Base-by-base conservation (phyloP, 2,888 invertebrate genomes). In the Zelleria hepariella region DNA sequence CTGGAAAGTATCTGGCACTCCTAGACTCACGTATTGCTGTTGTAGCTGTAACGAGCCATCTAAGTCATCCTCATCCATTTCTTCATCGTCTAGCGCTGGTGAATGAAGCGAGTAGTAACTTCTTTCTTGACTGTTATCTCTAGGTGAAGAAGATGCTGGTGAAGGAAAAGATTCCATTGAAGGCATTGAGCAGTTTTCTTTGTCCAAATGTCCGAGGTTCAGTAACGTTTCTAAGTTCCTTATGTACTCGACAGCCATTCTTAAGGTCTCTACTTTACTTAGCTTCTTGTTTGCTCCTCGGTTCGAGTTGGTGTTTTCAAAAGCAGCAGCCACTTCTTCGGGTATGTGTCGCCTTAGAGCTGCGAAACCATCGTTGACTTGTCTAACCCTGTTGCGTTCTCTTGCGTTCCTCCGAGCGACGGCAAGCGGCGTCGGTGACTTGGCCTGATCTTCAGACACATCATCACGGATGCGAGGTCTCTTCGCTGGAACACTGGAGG, bases 201-300 rank as follows among this genome's bases (percentile, higher is more conserved):
- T 90, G 60, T 91, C 91, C 47, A 88, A 75, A 64, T 91, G 91
- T 2, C 93, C 93, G 58, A 93, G 91, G 26, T 93, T 92, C 6
- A 96, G 78, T 49, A 96, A 77, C 67, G 91, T 91, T 75, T 96
- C 95, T 58, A 97, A 83, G 63, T 94, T 95, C 64, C 94, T 86
- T 64, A 97, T 97, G 72, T 97, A 97, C 72, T 96, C 96, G 0
- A 97, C 96, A 6, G 96, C 97, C 93, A 96, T 96, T 56, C 95
- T 90, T 51, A 97, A 80, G 0, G 97, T 97, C 82, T 97, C 97
- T 2, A 96, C 96, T 89, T 96, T 96, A 69, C 95, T 95, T 5
- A 95, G 82, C 71, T 96, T 96, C 72, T 95, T 96, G 66, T 91
- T 92, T 0, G 91, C 88, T 24, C 94, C 93, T 64, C 92, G 83